Percentiles rank a stretch among this genome's conserved stretches.
Conservation (phyloP, 2,888 invertebrate genomes). For the Siphlonurus alternatus region DNA sequence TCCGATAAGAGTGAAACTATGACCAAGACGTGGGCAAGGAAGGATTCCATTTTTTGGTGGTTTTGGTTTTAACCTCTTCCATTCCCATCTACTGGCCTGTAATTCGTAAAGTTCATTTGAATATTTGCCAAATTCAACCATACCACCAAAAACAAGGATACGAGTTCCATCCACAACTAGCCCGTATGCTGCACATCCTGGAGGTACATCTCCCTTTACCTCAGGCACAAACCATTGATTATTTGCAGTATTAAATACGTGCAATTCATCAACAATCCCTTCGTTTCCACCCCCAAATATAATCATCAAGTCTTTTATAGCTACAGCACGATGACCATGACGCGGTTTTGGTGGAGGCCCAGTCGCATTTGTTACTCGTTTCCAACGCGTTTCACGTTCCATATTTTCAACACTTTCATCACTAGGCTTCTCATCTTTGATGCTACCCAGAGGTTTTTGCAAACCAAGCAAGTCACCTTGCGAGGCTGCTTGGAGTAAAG, state of each 20-base stretch:
- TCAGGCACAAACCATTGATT: conserved; percentile 99
- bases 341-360: conserved; percentile 92
- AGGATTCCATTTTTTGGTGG: conserved; percentile 68
- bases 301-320: conserved; percentile 98
- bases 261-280: conserved; percentile 98
- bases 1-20: conserved; percentile 90
- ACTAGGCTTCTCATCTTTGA: not conserved
- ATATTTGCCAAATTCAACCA: conserved; percentile 99
- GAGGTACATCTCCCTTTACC: conserved; percentile 93
- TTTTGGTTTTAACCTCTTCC: conserved; percentile 85
- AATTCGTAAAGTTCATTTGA: conserved; percentile 95
- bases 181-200: conserved; percentile 98
- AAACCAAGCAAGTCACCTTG: not conserved
- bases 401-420: not conserved
- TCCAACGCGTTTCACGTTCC: conserved; percentile 52
- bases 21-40: conserved; percentile 91
- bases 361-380: conserved; percentile 81
- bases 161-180: conserved; percentile 95
- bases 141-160: conserved; percentile 94
- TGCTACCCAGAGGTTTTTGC: not conserved
- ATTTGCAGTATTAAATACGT: conserved; percentile 97
- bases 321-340: conserved; percentile 97
- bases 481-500: not conserved
- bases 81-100: conserved; percentile 86
- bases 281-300: conserved; percentile 99